These are phyloP conservation scores for Zosterops borbonicus DNA, from an alignment of 2,113 vertebrate species.

Conservation along the genomic window DNA sequence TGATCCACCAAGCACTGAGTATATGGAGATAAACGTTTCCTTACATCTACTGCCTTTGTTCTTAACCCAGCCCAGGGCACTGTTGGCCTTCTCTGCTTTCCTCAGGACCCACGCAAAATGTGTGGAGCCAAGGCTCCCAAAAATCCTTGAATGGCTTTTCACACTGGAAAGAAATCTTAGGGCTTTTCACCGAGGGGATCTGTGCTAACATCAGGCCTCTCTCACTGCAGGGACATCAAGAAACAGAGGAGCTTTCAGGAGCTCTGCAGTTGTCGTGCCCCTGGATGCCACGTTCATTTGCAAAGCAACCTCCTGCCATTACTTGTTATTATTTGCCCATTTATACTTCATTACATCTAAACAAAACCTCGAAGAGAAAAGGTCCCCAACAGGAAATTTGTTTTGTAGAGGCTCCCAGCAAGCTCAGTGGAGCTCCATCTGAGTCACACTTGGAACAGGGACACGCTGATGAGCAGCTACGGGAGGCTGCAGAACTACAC, in stretches of 20 bases:
- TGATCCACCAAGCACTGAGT: not conserved
- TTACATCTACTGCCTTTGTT: not conserved
- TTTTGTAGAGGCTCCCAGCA: slow-evolving; percentile 1
- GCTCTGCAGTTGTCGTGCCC: not conserved
- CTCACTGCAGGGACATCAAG: accelerated
- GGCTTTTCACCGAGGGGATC: not conserved
- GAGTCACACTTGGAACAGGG: slow-evolving; percentile 49
- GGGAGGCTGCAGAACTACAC: not conserved
- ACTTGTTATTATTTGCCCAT: not conserved
- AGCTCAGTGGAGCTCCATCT: slow-evolving; percentile 9
- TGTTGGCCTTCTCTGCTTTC: not conserved
- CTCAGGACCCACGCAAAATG: accelerated
- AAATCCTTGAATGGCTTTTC: not conserved
- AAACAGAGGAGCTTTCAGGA: not conserved
- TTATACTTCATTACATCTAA: slow-evolving; percentile 32
- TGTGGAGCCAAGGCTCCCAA: not conserved
- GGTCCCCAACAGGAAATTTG: slow-evolving; percentile 35
- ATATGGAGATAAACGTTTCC: not conserved
- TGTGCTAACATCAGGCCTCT: not conserved
- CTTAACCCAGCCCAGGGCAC: not conserved
- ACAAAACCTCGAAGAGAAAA: slow-evolving; percentile 51
- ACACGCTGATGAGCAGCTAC: not conserved
- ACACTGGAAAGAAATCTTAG: not conserved
- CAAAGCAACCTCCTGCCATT: not conserved
- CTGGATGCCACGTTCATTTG: not conserved